Evolutionary conservation across 35 echinoderm and acorn worm species (phyloP), one percentile per base, ranked within the genome.

Genomic region (Holothuria glaberrima): DNA sequence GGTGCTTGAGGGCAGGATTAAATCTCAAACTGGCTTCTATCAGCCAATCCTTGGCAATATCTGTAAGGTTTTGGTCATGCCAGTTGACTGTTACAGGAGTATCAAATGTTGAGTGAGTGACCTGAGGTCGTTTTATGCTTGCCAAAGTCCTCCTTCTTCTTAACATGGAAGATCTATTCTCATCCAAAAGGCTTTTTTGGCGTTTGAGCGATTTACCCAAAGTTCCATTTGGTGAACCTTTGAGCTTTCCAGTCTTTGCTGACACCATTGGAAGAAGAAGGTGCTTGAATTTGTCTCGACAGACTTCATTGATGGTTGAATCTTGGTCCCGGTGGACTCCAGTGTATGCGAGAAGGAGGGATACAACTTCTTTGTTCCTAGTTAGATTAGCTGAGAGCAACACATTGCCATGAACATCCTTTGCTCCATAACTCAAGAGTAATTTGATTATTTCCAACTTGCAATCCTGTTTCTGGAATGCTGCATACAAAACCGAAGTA

Each of bases 51-150:
- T 71, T 72, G 22, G 93, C 83, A 54, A 99, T 82, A 26, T 94
- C 87, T 24, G 88, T 94, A 27, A 99, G 56, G 65, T 99, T 95
- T 34, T 95, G 91, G 34, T 99, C 97, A 91, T 99, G 97, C 97
- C 97, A 99, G 67, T 94, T 91, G 30, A 99, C 89, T 6, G 93
- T 88, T 5, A 99, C 91, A 2, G 97, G 88, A 5, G 91, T 93
- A 86, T 97, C 95, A 82, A 97, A 92, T 17, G 92, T 72, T 59
- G 92, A 89, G 27, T 78, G 88, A 21, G 76, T 94, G 63, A 80
- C 93, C 5, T 68, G 29, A 57, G 90, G 69, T 52, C 95, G 89
- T 61, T 92, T 94, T 56, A 92, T 72, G 32, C 92, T 92, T n/a
- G 86, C 92, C 66, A 92, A 58, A 4, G 95, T 97, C 70, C 79